Evolutionary conservation across 1,140 invertebrate species (phyloP).

Genomic region (Spodoptera litura): DNA sequence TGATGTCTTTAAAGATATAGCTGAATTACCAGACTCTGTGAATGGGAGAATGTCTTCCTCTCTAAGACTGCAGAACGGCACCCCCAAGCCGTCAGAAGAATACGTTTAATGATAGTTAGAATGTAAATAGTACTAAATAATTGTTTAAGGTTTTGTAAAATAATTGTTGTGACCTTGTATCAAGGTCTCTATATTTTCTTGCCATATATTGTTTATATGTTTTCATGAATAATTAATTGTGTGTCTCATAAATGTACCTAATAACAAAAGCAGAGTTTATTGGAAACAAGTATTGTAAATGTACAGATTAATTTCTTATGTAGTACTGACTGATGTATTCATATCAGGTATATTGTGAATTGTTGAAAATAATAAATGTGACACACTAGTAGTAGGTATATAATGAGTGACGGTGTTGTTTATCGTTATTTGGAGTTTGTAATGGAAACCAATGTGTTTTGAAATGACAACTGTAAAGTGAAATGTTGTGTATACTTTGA

Average conservation of each 20-base stretch:
- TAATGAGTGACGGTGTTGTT: constrained; percentile 2
- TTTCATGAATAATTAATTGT: constrained; percentile 35
- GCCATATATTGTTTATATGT: constrained; percentile 76
- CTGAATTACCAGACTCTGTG: constrained; percentile 94
- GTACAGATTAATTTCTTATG: too few relatives aligned
- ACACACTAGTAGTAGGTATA: background rate
- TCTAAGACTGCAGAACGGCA: constrained; percentile 89
- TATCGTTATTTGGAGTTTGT: constrained; percentile 21
- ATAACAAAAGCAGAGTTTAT: too few relatives aligned
- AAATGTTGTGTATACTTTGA: background rate
- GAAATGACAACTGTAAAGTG: background rate
- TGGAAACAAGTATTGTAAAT: too few relatives aligned
- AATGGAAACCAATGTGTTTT: background rate
- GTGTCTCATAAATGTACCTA: constrained; percentile 44
- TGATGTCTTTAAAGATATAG: constrained; percentile 98
- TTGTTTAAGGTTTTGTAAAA: constrained; percentile 71
- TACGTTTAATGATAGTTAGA: constrained; percentile 87
- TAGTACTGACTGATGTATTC: too few relatives aligned
- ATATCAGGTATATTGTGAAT: background rate
- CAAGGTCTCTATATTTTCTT: constrained; percentile 83
- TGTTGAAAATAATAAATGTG: background rate
- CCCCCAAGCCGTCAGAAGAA: constrained; percentile 92
- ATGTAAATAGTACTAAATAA: constrained; percentile 69
- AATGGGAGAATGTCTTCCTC: constrained; percentile 88
- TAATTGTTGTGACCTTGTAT: constrained; percentile 84